These are phyloP conservation scores for Reticulitermes lucifugus DNA, from an alignment of 2,888 invertebrate genomes.

Conservation along the genomic window DNA sequence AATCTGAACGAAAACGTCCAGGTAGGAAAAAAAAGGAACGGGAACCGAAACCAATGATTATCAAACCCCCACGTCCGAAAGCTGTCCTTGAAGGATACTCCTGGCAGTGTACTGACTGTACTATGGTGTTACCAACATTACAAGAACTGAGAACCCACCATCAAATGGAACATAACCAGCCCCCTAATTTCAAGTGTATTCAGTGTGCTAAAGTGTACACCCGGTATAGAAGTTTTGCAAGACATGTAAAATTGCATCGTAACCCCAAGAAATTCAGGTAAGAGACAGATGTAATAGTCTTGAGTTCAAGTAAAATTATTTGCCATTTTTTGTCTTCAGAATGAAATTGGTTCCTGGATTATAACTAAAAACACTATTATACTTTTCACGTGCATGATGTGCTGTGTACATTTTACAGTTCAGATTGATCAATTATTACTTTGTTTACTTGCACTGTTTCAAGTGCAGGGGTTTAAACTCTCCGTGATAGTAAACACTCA, in stretches of 20 bases:
- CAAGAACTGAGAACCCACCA: constrained; percentile 56
- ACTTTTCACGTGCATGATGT: too few species aligned
- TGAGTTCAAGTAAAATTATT: too few species aligned
- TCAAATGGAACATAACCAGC: constrained; percentile 55
- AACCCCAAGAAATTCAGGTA: constrained; percentile 57
- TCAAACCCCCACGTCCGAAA: constrained; percentile 51
- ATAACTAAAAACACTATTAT: too few species aligned
- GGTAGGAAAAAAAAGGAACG: constrained; percentile 42
- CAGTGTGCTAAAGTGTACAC: constrained; percentile 57
- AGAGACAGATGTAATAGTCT: too few species aligned
- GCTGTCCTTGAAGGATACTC: constrained; percentile 56
- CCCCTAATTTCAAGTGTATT: constrained; percentile 57
- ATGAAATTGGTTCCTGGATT: too few species aligned
- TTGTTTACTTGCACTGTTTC: too few species aligned
- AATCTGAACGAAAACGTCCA: constrained; percentile 25
- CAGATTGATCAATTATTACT: too few species aligned
- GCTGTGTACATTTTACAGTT: too few species aligned
- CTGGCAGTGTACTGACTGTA: constrained; percentile 56
- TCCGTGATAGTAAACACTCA: too few species aligned
- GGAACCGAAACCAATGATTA: constrained; percentile 2
- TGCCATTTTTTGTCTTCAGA: too few species aligned
- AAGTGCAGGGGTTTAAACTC: too few species aligned
- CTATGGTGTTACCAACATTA: constrained; percentile 51
- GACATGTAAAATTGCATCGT: constrained; percentile 57
- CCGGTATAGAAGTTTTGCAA: constrained; percentile 57